These are phyloP conservation scores for Stercorarius parasiticus DNA, from an alignment of 2,113 vertebrate genomes.

Conservation along the genomic window DNA sequence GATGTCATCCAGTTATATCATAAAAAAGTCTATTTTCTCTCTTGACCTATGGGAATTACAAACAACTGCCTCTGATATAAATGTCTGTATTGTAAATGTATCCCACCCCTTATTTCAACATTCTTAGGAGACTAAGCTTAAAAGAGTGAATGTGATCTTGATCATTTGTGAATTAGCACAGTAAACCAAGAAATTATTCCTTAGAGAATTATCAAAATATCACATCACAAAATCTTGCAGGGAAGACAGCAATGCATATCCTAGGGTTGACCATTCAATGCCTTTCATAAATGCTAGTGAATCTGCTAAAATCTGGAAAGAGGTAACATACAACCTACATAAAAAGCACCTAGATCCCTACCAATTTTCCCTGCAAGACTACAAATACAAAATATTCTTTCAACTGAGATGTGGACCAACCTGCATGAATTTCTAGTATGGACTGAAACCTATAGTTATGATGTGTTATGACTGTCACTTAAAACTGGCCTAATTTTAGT, in stretches of 20 bases:
- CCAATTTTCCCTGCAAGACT: not conserved
- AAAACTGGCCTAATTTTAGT: not conserved
- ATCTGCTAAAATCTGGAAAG: not conserved
- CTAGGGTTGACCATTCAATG: not conserved
- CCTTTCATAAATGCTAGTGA: not conserved
- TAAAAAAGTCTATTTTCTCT: not conserved
- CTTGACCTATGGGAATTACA: not conserved
- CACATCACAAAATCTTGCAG: not conserved
- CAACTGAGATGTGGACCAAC: not conserved
- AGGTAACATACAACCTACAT: not conserved
- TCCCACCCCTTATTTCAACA: not conserved
- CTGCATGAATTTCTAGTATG: not conserved
- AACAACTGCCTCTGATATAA: not conserved
- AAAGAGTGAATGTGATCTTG: not conserved
- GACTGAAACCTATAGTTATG: not conserved
- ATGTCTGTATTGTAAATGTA: not conserved
- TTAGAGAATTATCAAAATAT: not conserved
- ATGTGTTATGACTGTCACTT: not conserved
- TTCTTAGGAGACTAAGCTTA: not conserved
- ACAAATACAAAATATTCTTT: not conserved
- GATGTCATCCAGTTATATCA: not conserved
- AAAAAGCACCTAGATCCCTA: not conserved
- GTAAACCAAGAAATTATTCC: not conserved
- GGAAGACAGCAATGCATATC: not conserved
- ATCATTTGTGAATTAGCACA: not conserved